These are phyloP conservation scores for Pampus argenteus DNA, from an alignment of 2,797 vertebrate species.

Conservation along the genomic window DNA sequence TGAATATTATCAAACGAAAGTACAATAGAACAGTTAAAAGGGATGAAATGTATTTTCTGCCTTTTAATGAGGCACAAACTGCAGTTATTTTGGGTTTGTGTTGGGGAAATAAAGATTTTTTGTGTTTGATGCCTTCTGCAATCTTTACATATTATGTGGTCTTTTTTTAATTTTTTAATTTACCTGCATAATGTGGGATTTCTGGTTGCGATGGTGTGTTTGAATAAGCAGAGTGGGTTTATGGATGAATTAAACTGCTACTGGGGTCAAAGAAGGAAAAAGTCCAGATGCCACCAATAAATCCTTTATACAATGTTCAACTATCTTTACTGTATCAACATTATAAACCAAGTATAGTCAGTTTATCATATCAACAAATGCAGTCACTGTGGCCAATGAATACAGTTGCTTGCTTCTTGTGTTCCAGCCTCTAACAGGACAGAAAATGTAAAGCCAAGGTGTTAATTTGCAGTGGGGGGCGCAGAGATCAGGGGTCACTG, in stretches of 20 bases:
- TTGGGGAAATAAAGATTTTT: constrained; percentile 60
- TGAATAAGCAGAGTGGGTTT: neutral
- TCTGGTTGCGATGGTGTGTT: neutral
- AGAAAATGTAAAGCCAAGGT: constrained; percentile 76
- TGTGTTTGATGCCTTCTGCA: constrained; percentile 1
- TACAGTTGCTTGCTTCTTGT: neutral
- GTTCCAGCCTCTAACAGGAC: constrained; percentile 9
- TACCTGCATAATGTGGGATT: too few species aligned
- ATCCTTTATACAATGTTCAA: neutral
- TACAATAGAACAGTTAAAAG: constrained; percentile 46
- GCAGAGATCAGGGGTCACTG: constrained; percentile 62
- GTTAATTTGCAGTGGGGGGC: constrained; percentile 71
- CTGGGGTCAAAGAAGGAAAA: neutral
- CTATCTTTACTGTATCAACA: neutral
- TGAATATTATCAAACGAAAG: constrained; percentile 18
- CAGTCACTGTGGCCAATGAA: neutral
- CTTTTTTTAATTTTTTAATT: neutral
- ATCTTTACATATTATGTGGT: neutral
- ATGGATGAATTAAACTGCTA: neutral
- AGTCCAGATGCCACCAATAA: neutral
- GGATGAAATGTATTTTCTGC: constrained; percentile 35
- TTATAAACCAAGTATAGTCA: neutral
- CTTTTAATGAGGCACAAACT: constrained; percentile 10
- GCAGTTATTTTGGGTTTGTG: constrained; percentile 28
- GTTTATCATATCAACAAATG: neutral